Conservation (phyloP, 1,140 invertebrate genomes). For the Zaprionus gabonicus region DNA sequence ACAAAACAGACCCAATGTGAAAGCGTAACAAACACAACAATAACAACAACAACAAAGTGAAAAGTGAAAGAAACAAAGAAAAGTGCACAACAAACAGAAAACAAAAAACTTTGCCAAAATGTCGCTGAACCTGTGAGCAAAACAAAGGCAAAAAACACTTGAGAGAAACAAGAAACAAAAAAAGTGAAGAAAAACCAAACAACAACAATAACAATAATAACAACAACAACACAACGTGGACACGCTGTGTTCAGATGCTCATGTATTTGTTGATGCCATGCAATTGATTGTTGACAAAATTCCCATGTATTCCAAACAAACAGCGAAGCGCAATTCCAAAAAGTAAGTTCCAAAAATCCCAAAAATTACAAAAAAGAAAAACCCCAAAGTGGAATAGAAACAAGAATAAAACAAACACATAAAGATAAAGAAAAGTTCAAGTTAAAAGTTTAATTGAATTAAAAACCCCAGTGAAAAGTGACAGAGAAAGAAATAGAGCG, state of each 20-base stretch:
- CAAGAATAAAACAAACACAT: conserved; percentile 12
- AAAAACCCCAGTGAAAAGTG: conserved; percentile 33
- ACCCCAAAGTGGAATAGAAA: background rate
- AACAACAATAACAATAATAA: conserved; percentile 18
- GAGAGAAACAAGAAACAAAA: conserved; percentile 32
- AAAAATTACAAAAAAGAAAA: conserved; percentile 20
- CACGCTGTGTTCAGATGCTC: conserved; percentile 60
- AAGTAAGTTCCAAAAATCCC: conserved; percentile 72
- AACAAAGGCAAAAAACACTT: conserved; percentile 23
- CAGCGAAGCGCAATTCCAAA: conserved; percentile 84
- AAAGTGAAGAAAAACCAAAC: conserved; percentile 38
- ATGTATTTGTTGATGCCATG: conserved; percentile 83
- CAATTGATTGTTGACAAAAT: conserved; percentile 85
- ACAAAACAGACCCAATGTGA: conserved; percentile 65
- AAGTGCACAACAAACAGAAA: conserved; percentile 37
- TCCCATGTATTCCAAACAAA: conserved; percentile 85
- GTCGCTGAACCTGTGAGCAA: conserved; percentile 56
- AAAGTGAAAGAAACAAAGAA: conserved; percentile 57
- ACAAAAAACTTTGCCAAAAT: conserved; percentile 43
- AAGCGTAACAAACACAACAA: conserved; percentile 66
- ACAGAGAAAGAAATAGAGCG: conserved; percentile 7
- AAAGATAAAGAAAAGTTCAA: conserved; percentile 24
- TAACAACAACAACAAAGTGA: conserved; percentile 53
- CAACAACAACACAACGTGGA: conserved; percentile 48
- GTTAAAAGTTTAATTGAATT: conserved; percentile 11